phyloP scores from a whole-genome alignment of 1,140 invertebrate species.

The Lamellibrachia luymesi region DNA sequence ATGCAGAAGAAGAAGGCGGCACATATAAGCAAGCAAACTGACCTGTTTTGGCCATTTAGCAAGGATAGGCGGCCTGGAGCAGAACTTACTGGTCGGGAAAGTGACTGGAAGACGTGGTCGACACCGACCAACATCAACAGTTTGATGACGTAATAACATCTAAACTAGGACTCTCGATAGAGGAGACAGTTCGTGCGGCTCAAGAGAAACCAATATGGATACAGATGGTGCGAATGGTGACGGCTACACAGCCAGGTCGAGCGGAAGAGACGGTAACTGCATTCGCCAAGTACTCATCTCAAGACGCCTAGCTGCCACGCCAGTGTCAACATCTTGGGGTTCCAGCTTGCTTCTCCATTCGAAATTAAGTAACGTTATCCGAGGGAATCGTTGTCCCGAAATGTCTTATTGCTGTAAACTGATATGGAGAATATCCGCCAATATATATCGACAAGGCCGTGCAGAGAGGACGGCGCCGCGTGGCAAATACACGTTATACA shows the following conservation, averaged over 20 bases:
- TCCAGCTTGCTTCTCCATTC: background rate
- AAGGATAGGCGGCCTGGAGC: no score
- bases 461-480: background rate
- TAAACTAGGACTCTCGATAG: no score
- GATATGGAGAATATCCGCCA: background rate
- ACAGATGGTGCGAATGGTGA: no score
- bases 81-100: no score
- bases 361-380: background rate
- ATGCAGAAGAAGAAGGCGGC: background rate
- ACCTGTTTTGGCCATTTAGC: no score
- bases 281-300: background rate
- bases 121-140: no score
- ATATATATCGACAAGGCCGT: background rate
- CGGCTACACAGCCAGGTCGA: no score
- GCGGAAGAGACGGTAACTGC: background rate
- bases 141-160: no score
- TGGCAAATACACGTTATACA: background rate
- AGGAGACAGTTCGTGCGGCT: no score
- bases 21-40: no score
- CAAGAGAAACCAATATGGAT: no score
- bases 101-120: no score
- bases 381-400: background rate
- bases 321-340: background rate
- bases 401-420: background rate
- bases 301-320: background rate